Percentiles rank a stretch among this genome's conserved stretches.
Evolutionary conservation across 2,113 vertebrate genomes (phyloP).

Genomic region (Proterorhinus semilunaris): DNA sequence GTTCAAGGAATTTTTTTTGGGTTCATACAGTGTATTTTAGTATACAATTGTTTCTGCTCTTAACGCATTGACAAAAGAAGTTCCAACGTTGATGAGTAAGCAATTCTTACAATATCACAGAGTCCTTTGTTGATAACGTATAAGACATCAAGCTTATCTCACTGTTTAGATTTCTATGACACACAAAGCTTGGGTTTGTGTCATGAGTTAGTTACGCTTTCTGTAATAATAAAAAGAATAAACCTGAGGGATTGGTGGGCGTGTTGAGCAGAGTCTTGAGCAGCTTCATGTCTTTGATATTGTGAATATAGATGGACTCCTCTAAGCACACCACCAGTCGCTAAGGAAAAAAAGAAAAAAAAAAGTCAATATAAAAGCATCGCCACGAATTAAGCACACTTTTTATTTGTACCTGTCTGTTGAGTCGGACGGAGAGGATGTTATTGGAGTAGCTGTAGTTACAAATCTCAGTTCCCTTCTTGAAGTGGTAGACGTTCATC

Average conservation of each 20-base stretch:
- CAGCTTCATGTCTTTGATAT: constrained; percentile 97
- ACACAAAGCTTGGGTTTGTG: background rate
- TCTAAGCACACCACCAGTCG: constrained; percentile 89
- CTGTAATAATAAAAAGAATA: background rate
- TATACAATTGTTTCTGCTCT: too few relatives aligned
- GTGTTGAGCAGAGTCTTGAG: constrained; percentile 90
- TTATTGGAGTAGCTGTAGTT: constrained; percentile 95
- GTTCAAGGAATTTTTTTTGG: too few relatives aligned
- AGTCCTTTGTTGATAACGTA: background rate
- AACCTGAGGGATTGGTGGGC: constrained; percentile 86
- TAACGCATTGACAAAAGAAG: too few relatives aligned
- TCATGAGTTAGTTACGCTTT: too few relatives aligned
- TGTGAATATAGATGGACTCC: constrained; percentile 92
- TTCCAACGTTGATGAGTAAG: too few relatives aligned
- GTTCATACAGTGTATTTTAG: too few relatives aligned
- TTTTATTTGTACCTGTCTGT: constrained; percentile 82
- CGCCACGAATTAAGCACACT: background rate
- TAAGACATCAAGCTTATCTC: background rate
- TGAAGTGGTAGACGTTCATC: constrained; percentile 97
- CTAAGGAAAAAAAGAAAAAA: constrained; percentile 62
- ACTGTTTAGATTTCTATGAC: background rate
- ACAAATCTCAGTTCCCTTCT: constrained; percentile 96
- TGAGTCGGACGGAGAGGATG: constrained; percentile 89
- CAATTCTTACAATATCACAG: background rate
- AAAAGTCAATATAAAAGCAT: background rate